Evolutionary conservation across 2,888 invertebrate genomes (phyloP).

Genomic region (Tachina grossa): DNA sequence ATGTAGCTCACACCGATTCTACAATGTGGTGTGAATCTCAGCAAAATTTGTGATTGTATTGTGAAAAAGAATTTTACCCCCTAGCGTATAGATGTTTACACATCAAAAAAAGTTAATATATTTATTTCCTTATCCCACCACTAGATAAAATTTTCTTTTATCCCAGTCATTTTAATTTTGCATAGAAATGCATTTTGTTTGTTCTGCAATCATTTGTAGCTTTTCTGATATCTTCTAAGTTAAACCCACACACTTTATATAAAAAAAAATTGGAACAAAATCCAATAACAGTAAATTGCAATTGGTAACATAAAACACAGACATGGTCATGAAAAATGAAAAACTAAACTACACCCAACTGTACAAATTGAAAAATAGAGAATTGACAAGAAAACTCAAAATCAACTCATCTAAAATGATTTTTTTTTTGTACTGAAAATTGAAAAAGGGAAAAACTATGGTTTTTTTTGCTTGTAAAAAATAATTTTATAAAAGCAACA

Average conservation of each 20-base stretch:
- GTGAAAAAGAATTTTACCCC: too few relatives aligned
- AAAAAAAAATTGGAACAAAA: neutral
- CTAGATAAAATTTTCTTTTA: too few relatives aligned
- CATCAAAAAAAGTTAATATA: too few relatives aligned
- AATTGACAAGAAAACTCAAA: constrained; percentile 58
- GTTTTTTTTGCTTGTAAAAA: neutral
- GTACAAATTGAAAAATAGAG: constrained; percentile 20
- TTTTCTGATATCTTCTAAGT: constrained; percentile 24
- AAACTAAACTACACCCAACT: neutral
- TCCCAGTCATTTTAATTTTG: neutral
- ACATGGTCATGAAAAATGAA: constrained; percentile 28
- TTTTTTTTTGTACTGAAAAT: constrained; percentile 13
- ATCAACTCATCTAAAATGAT: constrained; percentile 50
- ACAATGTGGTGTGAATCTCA: too few relatives aligned
- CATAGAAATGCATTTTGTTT: constrained; percentile 12
- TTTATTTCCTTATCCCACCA: too few relatives aligned
- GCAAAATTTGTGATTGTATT: too few relatives aligned
- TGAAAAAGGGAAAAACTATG: neutral
- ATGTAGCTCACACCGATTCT: too few relatives aligned
- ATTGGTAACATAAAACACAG: constrained; percentile 63
- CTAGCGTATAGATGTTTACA: too few relatives aligned
- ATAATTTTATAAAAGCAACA: constrained; percentile 18
- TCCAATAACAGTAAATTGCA: constrained; percentile 65
- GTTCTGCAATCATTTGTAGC: constrained; percentile 19
- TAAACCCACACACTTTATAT: neutral